Conservation (phyloP, 2,113 vertebrate species). For the Cepphus grylle region DNA sequence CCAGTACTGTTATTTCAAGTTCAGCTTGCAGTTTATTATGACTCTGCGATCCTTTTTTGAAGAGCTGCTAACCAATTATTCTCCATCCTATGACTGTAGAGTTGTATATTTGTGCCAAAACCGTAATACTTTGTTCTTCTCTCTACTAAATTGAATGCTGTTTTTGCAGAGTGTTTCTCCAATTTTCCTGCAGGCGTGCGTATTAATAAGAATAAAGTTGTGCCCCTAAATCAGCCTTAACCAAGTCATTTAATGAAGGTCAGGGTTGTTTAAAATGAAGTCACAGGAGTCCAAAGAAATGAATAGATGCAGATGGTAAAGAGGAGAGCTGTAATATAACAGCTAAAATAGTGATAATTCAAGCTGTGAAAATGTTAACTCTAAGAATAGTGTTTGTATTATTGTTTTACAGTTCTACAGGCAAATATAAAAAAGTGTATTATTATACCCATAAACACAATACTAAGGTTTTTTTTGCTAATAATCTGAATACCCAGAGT, state of each 20-base stretch:
- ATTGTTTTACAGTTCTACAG: not conserved
- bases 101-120: conserved; percentile 43
- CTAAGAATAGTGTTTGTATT: not conserved
- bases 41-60: conserved; percentile 22
- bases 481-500: not conserved
- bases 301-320: not conserved
- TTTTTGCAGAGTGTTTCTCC: conserved; percentile 30
- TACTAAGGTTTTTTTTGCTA: not conserved
- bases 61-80: conserved; percentile 58
- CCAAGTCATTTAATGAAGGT: conserved; percentile 29
- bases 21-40: conserved; percentile 28
- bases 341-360: not conserved
- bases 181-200: conserved; percentile 29
- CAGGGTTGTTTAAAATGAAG: conserved; percentile 14
- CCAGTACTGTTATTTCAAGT: conserved; percentile 26
- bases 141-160: conserved; percentile 44
- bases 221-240: conserved; percentile 49
- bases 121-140: conserved; percentile 58
- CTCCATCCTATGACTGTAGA: conserved; percentile 14
- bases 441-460: not conserved
- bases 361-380: conserved; percentile 5
- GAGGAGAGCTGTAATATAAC: not conserved
- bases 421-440: not conserved
- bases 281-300: not conserved
- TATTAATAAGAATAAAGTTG: conserved; percentile 33